Base-by-base conservation (phyloP, 2,797 vertebrate genomes). In the Molossus alvarezi region DNA sequence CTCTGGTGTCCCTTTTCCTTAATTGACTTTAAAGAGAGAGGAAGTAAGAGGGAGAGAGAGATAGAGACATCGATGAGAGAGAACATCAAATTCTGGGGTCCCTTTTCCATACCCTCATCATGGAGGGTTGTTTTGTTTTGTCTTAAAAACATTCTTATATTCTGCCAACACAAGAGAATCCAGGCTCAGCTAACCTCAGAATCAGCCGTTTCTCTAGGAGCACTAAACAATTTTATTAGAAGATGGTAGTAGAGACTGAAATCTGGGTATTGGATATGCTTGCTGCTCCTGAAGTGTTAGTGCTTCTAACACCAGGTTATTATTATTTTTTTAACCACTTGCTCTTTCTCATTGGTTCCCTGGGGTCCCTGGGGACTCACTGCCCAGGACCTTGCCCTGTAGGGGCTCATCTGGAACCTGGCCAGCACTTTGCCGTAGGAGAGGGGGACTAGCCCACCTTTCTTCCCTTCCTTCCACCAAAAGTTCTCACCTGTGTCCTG, bases 331-430 rank as follows among this genome's bases (percentile, higher is more conserved):
- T 77, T 69, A 17, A 27, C 18, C 21, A 48, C 18, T 9, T 79
- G 7, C 5, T n/a, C 23, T 80, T 91, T 8, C 17, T n/a, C 10
- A 11, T 18, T 75, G 90, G 84, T 62, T 2, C 4, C 29, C 25
- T 55, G 84, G 23, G 9, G 33, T 17, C 9, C 15, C 17, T 27
- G 6, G 12, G 23, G 10, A 51, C 14, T 53, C 55, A n/a, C 6
- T 20, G 9, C 13, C 10, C 27, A n/a, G 7, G 18, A 33, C 9
- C 3, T 11, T 5, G 14, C 3, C 1, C 5, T 57, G 0, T 8
- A 27, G 37, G 13, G n/a, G 51, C 14, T 67, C 55, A 53, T 15
- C 37, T 10, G 20, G 25, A 25, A 41, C 6, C 9, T 88, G 55
- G 25, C 53, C 45, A 80, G 15, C 8, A 45, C 25, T 37, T 71